Base-by-base conservation (phyloP, 2,113 vertebrate species). In the Caranx melampygus region DNA sequence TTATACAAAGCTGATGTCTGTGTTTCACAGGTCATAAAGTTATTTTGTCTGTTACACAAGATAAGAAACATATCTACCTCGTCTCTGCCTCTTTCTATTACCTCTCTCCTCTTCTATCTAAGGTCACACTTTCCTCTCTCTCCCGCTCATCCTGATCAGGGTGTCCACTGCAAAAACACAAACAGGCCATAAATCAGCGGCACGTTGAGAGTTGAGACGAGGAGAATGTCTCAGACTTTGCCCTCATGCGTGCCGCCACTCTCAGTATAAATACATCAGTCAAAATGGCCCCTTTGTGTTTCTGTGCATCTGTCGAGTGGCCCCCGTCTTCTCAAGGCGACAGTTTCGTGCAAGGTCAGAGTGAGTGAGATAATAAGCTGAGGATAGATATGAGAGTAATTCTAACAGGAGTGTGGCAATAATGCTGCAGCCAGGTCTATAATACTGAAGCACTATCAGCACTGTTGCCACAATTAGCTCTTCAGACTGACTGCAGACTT, bases 111-210 rank as follows among this genome's bases (percentile, higher is more conserved):
- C 58, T 55, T 71, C 26, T 35, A 6, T 5, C 4, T 52, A 12
- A 60, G 69, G 78, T 81, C 72, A 60, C 14, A 12, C 54, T 40
- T 14, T 62, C 45, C 76, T 57, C 20, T 44, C 65, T 65, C 60
- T 20, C 21, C 69, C 21, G 68, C 71, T 40, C 71, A 21, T 26
- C 26, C 16, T 34, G 20, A 55, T 58, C 57, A 40, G 78, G 31
- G 64, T 75, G 71, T 72, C 20, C 73, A 47, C 63, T 11, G 78
- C 15, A 81, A 49, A 83, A 85, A 79, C 77, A 76, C 55, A 79
- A 87, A 88, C 71, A 73, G 64, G 42, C n/a, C 62, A 81, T 92
- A 88, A 85, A 91, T 90, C 81, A 86, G 52, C 60, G 3, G 12
- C 66, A 71, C 26, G 64, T 66, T 83, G 52, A 62, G 57, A 68